A percentile compares a stretch with the other conserved stretches of the same genome.
Conservation (phyloP, 2,113 vertebrate genomes). For the Ciconia stormi region DNA sequence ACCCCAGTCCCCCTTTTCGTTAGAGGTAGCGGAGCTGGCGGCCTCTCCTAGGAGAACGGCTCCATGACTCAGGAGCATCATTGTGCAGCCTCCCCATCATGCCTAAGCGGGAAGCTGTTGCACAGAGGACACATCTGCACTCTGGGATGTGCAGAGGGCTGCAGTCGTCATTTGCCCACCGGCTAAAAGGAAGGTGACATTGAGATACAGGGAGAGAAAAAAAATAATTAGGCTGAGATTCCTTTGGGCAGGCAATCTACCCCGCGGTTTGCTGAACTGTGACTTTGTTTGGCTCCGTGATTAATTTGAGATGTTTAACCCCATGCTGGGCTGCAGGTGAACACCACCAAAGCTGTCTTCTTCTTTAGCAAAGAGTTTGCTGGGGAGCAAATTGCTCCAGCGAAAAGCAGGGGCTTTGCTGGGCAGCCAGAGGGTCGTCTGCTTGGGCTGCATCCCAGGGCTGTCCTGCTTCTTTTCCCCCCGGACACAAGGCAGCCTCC, state of each 20-base stretch:
- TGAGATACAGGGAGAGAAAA: background rate
- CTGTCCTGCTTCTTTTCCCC: background rate
- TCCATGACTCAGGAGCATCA: background rate
- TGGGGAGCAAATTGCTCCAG: background rate
- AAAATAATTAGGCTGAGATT: constrained; percentile 32
- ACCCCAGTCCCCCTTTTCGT: fast-evolving
- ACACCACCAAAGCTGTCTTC: fast-evolving
- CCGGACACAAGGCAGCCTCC: background rate
- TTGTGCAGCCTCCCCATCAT: background rate
- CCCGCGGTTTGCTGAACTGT: background rate
- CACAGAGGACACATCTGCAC: background rate
- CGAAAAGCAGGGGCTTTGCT: background rate
- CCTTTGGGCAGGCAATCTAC: background rate
- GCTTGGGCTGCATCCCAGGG: background rate
- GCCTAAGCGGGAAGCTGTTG: fast-evolving
- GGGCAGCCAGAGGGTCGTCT: background rate
- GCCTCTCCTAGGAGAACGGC: background rate
- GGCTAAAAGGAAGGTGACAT: constrained; percentile 54
- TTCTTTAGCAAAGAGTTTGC: background rate
- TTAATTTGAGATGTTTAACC: constrained; percentile 18
- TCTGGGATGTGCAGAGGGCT: background rate
- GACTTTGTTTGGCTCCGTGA: background rate
- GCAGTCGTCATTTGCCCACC: background rate
- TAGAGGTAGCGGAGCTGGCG: background rate
- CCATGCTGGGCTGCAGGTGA: background rate